A percentile compares a stretch with the other conserved stretches of the same genome.
These are phyloP conservation scores for Sturnira hondurensis DNA, from an alignment of 2,113 vertebrate genomes.

Conservation along the genomic window DNA sequence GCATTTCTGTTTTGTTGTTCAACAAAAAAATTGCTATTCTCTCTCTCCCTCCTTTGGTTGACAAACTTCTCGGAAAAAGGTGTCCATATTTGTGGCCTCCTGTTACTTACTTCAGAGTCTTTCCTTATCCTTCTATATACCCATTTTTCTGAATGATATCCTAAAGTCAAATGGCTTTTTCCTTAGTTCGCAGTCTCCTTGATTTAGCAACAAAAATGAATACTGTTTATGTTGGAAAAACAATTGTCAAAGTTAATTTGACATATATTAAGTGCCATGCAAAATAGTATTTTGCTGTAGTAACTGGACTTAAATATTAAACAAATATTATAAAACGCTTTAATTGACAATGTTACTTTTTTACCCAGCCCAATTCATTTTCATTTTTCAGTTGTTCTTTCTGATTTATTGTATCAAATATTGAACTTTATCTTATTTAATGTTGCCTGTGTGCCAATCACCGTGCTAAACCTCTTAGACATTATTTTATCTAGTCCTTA, in stretches of 20 bases:
- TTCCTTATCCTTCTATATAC: not conserved
- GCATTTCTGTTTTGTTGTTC: not conserved
- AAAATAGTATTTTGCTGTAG: not conserved
- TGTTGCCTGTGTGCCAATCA: not conserved
- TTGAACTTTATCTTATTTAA: not conserved
- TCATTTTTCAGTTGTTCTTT: not conserved
- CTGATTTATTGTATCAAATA: not conserved
- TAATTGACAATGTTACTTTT: not conserved
- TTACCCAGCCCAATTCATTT: not conserved
- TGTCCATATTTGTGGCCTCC: not conserved
- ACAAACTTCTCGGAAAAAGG: not conserved
- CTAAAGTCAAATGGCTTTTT: not conserved
- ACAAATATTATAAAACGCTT: not conserved
- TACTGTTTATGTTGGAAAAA: conserved; percentile 13
- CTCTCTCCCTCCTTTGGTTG: not conserved
- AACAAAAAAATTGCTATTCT: not conserved
- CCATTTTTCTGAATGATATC: not conserved
- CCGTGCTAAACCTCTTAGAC: not conserved
- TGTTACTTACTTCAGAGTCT: not conserved
- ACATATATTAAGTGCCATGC: not conserved
- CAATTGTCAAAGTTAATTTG: conserved; percentile 2
- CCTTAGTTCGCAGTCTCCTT: not conserved
- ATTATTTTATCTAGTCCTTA: not conserved
- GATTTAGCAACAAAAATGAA: not conserved
- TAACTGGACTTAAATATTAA: conserved; percentile 21